phyloP scores from a whole-genome alignment of 2,113 vertebrate species.

The Bubo bubo region DNA sequence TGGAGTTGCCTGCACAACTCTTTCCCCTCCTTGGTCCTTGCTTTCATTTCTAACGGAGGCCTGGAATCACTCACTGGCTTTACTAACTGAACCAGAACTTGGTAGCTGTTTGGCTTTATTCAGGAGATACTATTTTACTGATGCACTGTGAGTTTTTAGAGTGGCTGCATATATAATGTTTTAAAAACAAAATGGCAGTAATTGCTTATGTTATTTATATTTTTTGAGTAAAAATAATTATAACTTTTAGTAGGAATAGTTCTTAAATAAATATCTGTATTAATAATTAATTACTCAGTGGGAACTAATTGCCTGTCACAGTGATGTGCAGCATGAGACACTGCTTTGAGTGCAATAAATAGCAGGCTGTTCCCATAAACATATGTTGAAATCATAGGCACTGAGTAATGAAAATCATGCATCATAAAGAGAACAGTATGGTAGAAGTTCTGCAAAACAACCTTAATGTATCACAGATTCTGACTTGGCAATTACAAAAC shows the following conservation, averaged over 20 bases:
- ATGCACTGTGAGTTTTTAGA: background rate
- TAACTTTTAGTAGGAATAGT: background rate
- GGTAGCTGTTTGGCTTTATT: background rate
- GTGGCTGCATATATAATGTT: background rate
- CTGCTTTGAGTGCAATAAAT: constrained; percentile 10
- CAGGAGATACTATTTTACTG: background rate
- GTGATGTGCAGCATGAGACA: background rate
- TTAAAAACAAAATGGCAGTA: background rate
- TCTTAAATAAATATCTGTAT: constrained; percentile 41
- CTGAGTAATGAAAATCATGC: background rate
- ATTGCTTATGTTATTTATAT: background rate
- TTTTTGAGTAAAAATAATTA: background rate
- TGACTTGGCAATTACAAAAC: background rate
- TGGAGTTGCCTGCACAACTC: background rate
- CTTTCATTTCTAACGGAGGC: background rate
- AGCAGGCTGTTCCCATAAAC: constrained; percentile 16
- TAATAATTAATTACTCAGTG: constrained; percentile 52
- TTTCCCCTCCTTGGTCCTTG: background rate
- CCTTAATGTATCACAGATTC: background rate
- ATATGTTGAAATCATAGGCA: background rate
- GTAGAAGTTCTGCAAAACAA: background rate
- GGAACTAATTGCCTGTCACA: constrained; percentile 33
- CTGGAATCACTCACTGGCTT: background rate
- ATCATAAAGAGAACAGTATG: constrained; percentile 10
- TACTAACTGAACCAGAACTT: background rate